A percentile compares a stretch with the other conserved stretches of the same genome.
phyloP scores from a whole-genome alignment of 2,113 vertebrate species.

The Rhinolophus ferrumequinum region DNA sequence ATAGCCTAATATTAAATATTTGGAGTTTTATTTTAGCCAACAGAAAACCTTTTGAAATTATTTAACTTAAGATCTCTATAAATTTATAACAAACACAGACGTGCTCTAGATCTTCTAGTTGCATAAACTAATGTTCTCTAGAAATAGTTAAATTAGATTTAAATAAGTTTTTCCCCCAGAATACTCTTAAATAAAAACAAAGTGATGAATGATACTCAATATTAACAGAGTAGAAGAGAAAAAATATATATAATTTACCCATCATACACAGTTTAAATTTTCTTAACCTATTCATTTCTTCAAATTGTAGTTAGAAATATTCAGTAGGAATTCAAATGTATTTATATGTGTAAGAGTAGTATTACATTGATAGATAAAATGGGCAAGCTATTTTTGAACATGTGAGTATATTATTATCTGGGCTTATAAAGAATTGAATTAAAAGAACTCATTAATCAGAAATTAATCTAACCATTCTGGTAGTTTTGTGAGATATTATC shows the following conservation, averaged over 20 bases:
- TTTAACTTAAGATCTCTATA: neutral
- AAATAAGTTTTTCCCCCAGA: neutral
- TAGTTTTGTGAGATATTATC: neutral
- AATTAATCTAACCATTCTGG: neutral
- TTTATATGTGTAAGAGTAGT: neutral
- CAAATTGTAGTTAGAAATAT: neutral
- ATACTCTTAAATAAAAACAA: neutral
- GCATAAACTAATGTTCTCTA: neutral
- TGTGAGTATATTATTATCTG: neutral
- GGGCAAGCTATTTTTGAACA: neutral
- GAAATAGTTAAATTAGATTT: neutral
- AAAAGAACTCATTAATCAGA: neutral
- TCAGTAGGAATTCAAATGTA: neutral
- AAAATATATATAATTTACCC: neutral
- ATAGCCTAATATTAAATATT: neutral
- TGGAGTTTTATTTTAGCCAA: neutral
- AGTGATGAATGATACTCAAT: neutral
- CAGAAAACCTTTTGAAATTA: neutral
- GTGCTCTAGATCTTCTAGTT: neutral
- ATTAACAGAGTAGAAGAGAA: neutral
- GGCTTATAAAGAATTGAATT: neutral
- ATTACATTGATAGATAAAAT: neutral
- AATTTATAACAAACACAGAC: conserved; percentile 38
- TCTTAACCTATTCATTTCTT: neutral
- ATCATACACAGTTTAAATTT: neutral